A percentile compares a stretch with the other conserved stretches of the same genome.
phyloP scores from a whole-genome alignment of 2,888 invertebrate genomes.

The Protonemura montana region DNA sequence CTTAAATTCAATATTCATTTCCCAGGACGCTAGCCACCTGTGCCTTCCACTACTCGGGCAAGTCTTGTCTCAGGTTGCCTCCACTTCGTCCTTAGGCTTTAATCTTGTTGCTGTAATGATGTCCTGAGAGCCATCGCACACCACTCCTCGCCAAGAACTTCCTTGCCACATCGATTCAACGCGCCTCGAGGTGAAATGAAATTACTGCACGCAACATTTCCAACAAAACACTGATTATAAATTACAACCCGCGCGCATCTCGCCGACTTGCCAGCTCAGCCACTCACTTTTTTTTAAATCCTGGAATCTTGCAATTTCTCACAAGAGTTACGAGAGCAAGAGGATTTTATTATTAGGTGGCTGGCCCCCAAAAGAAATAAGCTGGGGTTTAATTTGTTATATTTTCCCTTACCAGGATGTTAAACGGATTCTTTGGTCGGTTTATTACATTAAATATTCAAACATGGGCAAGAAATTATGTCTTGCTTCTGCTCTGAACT shows the following conservation, averaged over 20 bases:
- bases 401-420: neutral
- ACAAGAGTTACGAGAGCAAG: neutral
- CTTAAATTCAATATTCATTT: slow-evolving; percentile 12
- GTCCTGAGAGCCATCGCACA: neutral
- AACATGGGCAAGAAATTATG: neutral
- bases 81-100: neutral
- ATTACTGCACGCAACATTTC: neutral
- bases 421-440: neutral
- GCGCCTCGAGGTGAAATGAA: neutral
- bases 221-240: neutral
- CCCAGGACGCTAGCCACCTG: neutral
- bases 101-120: neutral
- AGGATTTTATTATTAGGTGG: slow-evolving; percentile 5
- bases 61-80: neutral
- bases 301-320: neutral
- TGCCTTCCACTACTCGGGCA: neutral
- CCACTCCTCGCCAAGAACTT: too few relatives aligned
- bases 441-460: slow-evolving; percentile 12
- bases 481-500: neutral
- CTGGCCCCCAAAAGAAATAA: neutral
- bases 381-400: neutral
- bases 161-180: neutral
- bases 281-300: neutral
- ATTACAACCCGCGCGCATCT: neutral
- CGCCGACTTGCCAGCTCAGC: neutral